Evolutionary conservation across 2,797 vertebrate species (phyloP).

Genomic region (Notoglanidium macrostoma): DNA sequence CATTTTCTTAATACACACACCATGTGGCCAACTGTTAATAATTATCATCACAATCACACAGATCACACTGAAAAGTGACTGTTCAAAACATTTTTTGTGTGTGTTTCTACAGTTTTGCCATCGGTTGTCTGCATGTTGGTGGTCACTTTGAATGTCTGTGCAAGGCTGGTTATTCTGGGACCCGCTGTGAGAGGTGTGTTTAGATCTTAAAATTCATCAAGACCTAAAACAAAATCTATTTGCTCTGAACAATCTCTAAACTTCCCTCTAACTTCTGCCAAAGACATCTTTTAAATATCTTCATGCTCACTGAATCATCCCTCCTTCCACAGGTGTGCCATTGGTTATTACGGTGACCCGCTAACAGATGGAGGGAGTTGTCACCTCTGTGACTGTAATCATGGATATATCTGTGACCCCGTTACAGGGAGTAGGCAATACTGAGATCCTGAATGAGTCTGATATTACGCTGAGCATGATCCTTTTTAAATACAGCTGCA

Average conservation of each 20-base stretch:
- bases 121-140: slow-evolving; percentile 60
- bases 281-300: not conserved
- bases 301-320: not conserved
- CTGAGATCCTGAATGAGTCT: not conserved
- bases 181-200: slow-evolving; percentile 68
- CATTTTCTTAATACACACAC: not conserved
- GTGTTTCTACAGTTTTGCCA: slow-evolving; percentile 59
- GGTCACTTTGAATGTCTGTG: slow-evolving; percentile 64
- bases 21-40: not conserved
- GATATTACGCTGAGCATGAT: not conserved
- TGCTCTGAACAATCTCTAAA: not conserved
- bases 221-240: not conserved
- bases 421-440: slow-evolving; percentile 78
- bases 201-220: not conserved
- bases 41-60: not conserved
- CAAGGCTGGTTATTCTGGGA: slow-evolving; percentile 63
- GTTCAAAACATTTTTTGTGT: not conserved
- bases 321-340: slow-evolving; percentile 76
- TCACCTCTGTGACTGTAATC: slow-evolving; percentile 78
- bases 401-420: slow-evolving; percentile 76
- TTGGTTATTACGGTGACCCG: slow-evolving; percentile 86
- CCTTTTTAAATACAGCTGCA: not conserved
- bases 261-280: not conserved
- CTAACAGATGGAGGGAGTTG: slow-evolving; percentile 75
- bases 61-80: not conserved